These are phyloP conservation scores for Molorchus minor DNA, from an alignment of 2,888 invertebrate genomes.

Conservation along the genomic window DNA sequence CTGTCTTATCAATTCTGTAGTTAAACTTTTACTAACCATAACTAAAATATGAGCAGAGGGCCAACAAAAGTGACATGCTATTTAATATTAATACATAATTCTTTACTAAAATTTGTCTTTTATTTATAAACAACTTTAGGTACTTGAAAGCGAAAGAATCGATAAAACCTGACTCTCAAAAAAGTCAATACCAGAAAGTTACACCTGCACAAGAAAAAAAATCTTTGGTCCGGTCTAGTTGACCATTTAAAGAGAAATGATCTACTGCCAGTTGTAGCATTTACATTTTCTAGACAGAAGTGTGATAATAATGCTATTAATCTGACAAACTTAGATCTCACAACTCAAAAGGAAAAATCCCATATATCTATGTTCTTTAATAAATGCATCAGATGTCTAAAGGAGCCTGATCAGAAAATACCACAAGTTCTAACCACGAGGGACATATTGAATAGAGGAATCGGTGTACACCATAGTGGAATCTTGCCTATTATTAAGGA, in stretches of 20 bases:
- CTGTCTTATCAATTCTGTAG: too few species aligned
- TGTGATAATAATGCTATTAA: constrained; percentile 74
- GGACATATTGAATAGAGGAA: constrained; percentile 80
- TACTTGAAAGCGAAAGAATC: constrained; percentile 52
- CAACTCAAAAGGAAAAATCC: constrained; percentile 84
- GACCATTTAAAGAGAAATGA: constrained; percentile 83
- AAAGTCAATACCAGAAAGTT: constrained; percentile 38
- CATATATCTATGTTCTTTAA: constrained; percentile 87
- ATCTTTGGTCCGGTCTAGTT: constrained; percentile 83
- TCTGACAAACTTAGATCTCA: constrained; percentile 76
- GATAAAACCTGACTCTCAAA: constrained; percentile 35
- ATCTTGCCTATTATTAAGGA: constrained; percentile 98
- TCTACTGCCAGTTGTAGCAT: constrained; percentile 92
- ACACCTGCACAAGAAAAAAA: constrained; percentile 78
- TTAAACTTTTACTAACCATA: too few species aligned
- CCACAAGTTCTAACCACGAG: constrained; percentile 85
- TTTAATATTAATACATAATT: too few species aligned
- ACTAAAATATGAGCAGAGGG: too few species aligned
- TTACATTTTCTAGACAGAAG: constrained; percentile 88
- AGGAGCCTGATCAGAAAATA: constrained; percentile 85
- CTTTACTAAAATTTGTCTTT: too few species aligned
- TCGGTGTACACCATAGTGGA: constrained; percentile 98
- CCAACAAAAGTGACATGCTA: too few species aligned
- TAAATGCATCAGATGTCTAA: constrained; percentile 75
- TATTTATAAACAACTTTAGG: too few species aligned